These are phyloP conservation scores for Sciurus vulgaris DNA, from an alignment of 2,797 vertebrate genomes.

Conservation along the genomic window DNA sequence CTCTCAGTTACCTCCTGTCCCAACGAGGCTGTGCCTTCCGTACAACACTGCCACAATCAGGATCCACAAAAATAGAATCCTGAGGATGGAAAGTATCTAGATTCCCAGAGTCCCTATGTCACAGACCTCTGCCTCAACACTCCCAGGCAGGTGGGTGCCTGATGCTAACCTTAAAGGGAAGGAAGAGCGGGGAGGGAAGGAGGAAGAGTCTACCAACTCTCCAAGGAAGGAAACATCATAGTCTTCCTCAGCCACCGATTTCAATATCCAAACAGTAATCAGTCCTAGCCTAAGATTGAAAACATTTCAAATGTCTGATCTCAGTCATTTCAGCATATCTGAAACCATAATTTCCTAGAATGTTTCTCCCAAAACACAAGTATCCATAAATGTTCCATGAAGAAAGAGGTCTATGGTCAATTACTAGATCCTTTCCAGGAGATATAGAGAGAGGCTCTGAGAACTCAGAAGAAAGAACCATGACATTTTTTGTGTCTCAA, in stretches of 20 bases:
- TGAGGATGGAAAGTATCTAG: neutral
- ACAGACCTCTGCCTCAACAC: neutral
- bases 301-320: conserved; percentile 10
- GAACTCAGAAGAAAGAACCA: neutral
- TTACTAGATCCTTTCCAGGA: neutral
- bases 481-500: neutral
- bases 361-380: conserved; percentile 24
- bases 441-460: neutral
- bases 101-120: neutral
- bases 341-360: conserved; percentile 62
- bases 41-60: conserved; percentile 54
- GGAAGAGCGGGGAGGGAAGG: neutral
- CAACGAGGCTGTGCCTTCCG: conserved; percentile 61
- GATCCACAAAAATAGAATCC: conserved; percentile 68
- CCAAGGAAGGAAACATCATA: neutral
- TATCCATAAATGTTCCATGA: conserved; percentile 26
- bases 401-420: conserved; percentile 42
- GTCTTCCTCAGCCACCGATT: neutral
- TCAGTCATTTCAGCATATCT: neutral
- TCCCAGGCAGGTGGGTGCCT: neutral
- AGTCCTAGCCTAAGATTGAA: conserved; percentile 49
- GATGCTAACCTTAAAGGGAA: neutral
- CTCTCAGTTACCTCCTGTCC: conserved; percentile 74
- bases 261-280: neutral
- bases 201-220: neutral